phyloP scores from a whole-genome alignment of 1,140 invertebrate genomes.

The Dermatophagoides farinae region DNA sequence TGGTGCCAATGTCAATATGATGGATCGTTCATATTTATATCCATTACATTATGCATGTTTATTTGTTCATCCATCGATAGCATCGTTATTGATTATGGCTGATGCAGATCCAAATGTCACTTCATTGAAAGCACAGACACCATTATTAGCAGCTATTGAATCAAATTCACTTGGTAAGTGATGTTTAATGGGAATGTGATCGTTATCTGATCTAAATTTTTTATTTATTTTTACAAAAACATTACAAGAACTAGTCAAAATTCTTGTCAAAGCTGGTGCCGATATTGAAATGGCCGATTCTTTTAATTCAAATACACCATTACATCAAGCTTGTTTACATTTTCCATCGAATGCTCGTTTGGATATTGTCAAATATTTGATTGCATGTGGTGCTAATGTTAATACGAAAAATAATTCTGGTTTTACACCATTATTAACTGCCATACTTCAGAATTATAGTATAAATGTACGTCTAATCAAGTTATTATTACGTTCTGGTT shows the following conservation, averaged over 20 bases:
- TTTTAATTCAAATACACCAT: constrained; percentile 30
- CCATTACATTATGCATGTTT: constrained; percentile 21
- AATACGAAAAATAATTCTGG: constrained; percentile 40
- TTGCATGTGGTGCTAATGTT: constrained; percentile 78
- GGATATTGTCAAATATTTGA: constrained; percentile 86
- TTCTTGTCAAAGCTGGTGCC: constrained; percentile 14
- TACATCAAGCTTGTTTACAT: constrained; percentile 46
- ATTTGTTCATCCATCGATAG: constrained; percentile 19
- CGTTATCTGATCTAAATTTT: not conserved
- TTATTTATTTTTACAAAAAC: not conserved
- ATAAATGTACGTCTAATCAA: constrained; percentile 83
- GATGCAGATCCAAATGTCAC: constrained; percentile 19
- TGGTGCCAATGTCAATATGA: constrained; percentile 16
- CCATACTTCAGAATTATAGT: constrained; percentile 62
- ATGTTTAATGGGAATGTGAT: too few relatives aligned
- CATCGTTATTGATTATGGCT: constrained; percentile 16
- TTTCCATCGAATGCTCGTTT: constrained; percentile 72
- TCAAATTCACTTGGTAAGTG: constrained; percentile 27
- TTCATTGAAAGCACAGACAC: constrained; percentile 25
- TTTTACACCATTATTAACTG: constrained; percentile 81
- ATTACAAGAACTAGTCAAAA: constrained; percentile 18
- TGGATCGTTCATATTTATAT: not conserved
- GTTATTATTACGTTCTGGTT: constrained; percentile 73
- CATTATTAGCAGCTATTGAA: constrained; percentile 48
- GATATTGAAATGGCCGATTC: constrained; percentile 14